phyloP scores from a whole-genome alignment of 2,113 vertebrate genomes.

The Oreochromis aureus region DNA sequence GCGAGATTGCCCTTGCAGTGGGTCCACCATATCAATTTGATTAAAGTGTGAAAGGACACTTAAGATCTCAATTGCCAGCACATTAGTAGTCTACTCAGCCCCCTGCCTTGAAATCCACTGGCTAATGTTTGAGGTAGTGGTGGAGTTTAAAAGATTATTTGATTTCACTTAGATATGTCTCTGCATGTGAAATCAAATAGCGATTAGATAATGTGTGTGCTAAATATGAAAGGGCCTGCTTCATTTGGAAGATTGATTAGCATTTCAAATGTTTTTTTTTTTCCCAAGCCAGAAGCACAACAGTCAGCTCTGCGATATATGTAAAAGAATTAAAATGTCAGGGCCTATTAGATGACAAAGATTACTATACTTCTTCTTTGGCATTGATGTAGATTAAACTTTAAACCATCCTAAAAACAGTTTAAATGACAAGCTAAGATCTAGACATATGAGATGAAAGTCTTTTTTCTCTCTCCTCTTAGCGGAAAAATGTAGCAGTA shows the following conservation, averaged over 20 bases:
- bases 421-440: neutral
- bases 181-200: constrained; percentile 62
- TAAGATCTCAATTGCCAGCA: constrained; percentile 64
- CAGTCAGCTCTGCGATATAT: neutral
- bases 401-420: neutral
- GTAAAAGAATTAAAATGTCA: neutral
- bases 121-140: constrained; percentile 55
- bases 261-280: constrained; percentile 35
- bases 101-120: constrained; percentile 34
- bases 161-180: constrained; percentile 70
- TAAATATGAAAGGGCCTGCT: constrained; percentile 48
- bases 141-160: constrained; percentile 63
- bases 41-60: constrained; percentile 72
- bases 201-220: constrained; percentile 52
- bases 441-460: neutral
- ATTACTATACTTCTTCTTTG: constrained; percentile 2
- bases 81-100: constrained; percentile 60
- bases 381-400: constrained; percentile 5
- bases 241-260: constrained; percentile 56
- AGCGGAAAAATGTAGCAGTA: constrained; percentile 3
- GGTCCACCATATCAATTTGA: constrained; percentile 67
- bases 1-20: constrained; percentile 56
- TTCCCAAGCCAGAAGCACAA: neutral
- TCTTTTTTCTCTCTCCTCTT: neutral
- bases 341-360: constrained; percentile 1